Percentiles rank a stretch among this genome's conserved stretches.
Conservation (phyloP, 1,140 invertebrate genomes). For the Cherax quadricarinatus region DNA sequence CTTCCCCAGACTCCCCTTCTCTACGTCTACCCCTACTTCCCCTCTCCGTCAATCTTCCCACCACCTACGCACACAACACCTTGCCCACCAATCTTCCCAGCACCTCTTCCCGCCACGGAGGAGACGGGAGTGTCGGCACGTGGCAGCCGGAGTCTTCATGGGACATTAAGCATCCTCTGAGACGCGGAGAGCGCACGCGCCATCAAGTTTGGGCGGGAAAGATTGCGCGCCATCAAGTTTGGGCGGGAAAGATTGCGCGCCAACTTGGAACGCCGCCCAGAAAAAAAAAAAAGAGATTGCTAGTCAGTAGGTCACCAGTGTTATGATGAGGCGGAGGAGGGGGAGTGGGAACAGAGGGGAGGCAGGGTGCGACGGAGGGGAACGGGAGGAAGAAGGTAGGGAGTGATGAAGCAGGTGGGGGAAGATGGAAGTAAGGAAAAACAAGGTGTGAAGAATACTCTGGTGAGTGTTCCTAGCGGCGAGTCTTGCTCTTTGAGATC, state of each 20-base stretch:
- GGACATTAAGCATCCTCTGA: conserved; percentile 46
- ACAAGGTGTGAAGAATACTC: too few relatives aligned
- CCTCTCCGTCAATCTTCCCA: neutral
- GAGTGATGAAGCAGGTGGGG: too few relatives aligned
- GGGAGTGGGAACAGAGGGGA: too few relatives aligned
- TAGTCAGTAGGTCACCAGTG: conserved; percentile 48
- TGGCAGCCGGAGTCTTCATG: conserved; percentile 37
- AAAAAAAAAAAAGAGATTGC: neutral
- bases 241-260: conserved; percentile 51
- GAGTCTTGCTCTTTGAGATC: too few relatives aligned
- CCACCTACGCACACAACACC: too few relatives aligned
- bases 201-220: conserved; percentile 46
- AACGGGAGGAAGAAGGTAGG: too few relatives aligned
- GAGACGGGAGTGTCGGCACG: conserved; percentile 8
- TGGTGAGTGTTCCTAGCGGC: too few relatives aligned
- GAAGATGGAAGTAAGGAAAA: too few relatives aligned
- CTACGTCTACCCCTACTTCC: neutral
- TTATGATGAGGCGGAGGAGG: too few relatives aligned
- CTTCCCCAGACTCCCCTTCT: neutral
- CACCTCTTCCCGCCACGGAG: neutral
- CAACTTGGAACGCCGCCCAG: conserved; percentile 28
- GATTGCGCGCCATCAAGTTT: conserved; percentile 44
- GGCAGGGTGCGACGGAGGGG: too few relatives aligned
- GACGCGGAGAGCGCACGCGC: conserved; percentile 43
- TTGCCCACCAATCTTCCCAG: neutral